Evolutionary conservation across 2,113 vertebrate species (phyloP), one percentile per base, ranked within the genome.

Genomic region (Spheniscus mendiculus): DNA sequence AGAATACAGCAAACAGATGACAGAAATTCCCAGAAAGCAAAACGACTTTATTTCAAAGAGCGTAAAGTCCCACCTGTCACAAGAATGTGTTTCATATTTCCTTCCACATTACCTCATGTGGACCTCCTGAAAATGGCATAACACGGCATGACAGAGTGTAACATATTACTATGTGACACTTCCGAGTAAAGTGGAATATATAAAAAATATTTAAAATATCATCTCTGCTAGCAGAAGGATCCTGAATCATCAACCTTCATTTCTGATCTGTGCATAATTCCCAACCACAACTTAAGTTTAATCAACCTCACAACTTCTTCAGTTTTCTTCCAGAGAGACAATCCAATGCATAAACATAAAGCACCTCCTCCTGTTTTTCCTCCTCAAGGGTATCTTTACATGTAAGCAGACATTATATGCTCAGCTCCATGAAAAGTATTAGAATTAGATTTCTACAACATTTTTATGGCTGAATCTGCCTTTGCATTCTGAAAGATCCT

Each of bases 281-380:
- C 89, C 83, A 97, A 62, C 71, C 82, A 96, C 90, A 93, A 86
- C 81, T 96, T 87, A 96, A 90, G 63, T 96, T 97, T 98, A 98
- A 96, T 96, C 95, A 97, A 76, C 56, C 74, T 96, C 93, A 59
- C 94, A 98, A 97, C 83, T 96, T 96, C 82, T 89, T 95, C 45
- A 23, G 65, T 87, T 98, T 96, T 83, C 83, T 96, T 96, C 78
- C 52, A 91, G 40, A 87, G 62, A 98, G 71, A 80, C 69, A 92
- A 93, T 65, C 86, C 86, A 92, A 95, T 95, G 78, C 93, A 97
- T 97, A 97, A 98, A 98, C 96, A 96, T 96, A 97, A 97, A 98
- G 79, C 32, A 91, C 52, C 73, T 96, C 90, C 59, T 97, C 81
- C 84, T 93, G 77, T 30, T 90, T 97, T 94, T 87, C 62, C 73